Evolutionary conservation across 2,888 invertebrate genomes (phyloP).

Genomic region (Entomobrya proxima): DNA sequence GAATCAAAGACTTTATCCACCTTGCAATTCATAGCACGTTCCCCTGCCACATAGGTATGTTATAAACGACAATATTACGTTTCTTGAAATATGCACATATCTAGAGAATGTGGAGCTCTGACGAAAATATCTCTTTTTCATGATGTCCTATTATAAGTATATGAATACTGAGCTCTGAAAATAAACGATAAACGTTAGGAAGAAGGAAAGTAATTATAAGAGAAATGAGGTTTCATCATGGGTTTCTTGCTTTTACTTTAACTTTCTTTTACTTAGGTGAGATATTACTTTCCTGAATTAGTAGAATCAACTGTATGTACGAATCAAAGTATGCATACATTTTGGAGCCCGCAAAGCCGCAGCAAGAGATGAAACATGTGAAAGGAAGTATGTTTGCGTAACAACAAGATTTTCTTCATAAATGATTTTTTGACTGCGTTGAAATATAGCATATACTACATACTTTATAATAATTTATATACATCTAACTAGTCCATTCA

Average conservation of each 20-base stretch:
- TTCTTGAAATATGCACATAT: background rate
- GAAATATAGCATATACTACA: no score
- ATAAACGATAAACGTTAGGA: background rate
- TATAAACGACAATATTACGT: background rate
- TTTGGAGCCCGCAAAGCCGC: background rate
- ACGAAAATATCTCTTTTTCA: background rate
- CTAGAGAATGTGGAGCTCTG: background rate
- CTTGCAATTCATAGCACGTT: slow-evolving; percentile 54
- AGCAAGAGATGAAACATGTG: slow-evolving; percentile 46
- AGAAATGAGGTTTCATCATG: slow-evolving; percentile 45
- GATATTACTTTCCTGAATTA: background rate
- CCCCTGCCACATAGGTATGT: slow-evolving; percentile 45
- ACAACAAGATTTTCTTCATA: slow-evolving; percentile 20
- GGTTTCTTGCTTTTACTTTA: slow-evolving; percentile 36
- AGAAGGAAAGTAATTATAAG: slow-evolving; percentile 2
- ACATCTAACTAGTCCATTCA: background rate
- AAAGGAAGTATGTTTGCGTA: slow-evolving; percentile 29
- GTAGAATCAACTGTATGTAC: no score
- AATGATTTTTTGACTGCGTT: background rate
- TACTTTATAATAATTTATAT: no score
- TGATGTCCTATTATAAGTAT: background rate
- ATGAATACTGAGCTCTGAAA: background rate
- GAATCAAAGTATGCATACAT: background rate
- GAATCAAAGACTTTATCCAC: slow-evolving; percentile 31
- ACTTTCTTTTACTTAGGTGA: slow-evolving; percentile 31